phyloP scores from a whole-genome alignment of 2,113 vertebrate species.

The Beaufortia kweichowensis region DNA sequence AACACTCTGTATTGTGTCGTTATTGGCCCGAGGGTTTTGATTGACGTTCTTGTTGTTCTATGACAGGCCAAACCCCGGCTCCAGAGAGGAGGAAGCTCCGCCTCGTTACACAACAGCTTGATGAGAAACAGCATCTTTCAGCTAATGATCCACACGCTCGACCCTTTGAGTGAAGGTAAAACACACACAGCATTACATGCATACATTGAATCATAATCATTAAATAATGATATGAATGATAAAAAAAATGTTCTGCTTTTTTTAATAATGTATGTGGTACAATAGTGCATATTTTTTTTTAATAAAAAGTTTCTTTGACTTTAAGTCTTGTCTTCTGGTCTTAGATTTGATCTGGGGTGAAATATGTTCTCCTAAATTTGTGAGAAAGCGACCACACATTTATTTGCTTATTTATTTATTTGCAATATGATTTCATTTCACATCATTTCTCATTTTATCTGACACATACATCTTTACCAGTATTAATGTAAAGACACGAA shows the following conservation, averaged over 20 bases:
- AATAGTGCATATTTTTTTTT: too few relatives aligned
- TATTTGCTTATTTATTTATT: slow-evolving; percentile 12
- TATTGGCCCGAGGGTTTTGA: slow-evolving; percentile 19
- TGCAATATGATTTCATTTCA: not conserved
- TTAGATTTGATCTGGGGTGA: too few relatives aligned
- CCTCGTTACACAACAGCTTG: slow-evolving; percentile 94
- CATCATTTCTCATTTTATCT: not conserved
- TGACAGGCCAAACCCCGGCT: slow-evolving; percentile 87
- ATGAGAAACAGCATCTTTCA: slow-evolving; percentile 99
- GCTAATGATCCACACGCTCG: slow-evolving; percentile 96
- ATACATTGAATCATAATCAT: not conserved
- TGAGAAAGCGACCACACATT: not conserved
- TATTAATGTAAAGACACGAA: not conserved
- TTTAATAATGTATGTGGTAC: too few relatives aligned
- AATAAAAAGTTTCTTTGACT: too few relatives aligned
- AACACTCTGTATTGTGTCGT: not conserved
- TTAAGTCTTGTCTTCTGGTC: too few relatives aligned
- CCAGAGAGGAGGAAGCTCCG: slow-evolving; percentile 92
- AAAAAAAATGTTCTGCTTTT: too few relatives aligned
- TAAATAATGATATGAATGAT: too few relatives aligned
- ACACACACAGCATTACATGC: not conserved
- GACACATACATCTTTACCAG: not conserved
- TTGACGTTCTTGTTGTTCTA: slow-evolving; percentile 50
- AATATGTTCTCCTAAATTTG: not conserved
- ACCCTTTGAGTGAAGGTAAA: slow-evolving; percentile 85